Evolutionary conservation across 2,888 invertebrate genomes (phyloP), one percentile per base, ranked within the genome.

Genomic region (Globia sparganii): DNA sequence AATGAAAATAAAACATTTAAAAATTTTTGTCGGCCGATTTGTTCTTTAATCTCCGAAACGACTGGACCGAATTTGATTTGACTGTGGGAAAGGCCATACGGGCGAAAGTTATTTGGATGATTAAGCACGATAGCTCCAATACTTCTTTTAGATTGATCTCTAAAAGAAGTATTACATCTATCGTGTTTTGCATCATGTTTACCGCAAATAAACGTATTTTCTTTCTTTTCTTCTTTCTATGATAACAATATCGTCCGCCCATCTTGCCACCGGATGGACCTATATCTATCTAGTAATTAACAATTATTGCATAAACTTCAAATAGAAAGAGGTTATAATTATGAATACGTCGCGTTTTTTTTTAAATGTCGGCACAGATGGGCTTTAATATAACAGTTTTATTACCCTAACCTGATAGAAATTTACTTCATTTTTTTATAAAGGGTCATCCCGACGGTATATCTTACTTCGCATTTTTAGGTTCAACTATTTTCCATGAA

Each of bases 371-470:
- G 15, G 31, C 61, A 62, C 83, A 77, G 78, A 77, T 40, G 83
- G 31, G 4, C 43, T 77, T n/a, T 56, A 79, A 67, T 83, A 67
- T 62, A 28, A 77, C 61, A 78, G 77, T 79, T 79, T 83, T 79
- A 79, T 77, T 79, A 62, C 62, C 13, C 28, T 83, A 83, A 67
- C 78, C 83, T 67, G 66, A 79, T 34, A 64, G 40, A 34, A 78
- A 83, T 83, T 77, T 78, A 67, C 28, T 62, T 62, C 61, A 15
- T 18, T 68, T 83, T 56, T 83, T 79, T 79, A 83, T 68, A 61
- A 83, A 58, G 56, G 83, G 67, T 68, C 62, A 58, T 46, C 31
- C 61, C 34, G 37, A 25, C 56, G 13, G 13, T 40, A 25, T 46
- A 40, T 43, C 46, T 58, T 49, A 28, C 62, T 83, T 53, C 28